These are phyloP conservation scores for Caenorhabditis panamensis DNA, from an alignment of 2,888 invertebrate genomes.

Conservation along the genomic window DNA sequence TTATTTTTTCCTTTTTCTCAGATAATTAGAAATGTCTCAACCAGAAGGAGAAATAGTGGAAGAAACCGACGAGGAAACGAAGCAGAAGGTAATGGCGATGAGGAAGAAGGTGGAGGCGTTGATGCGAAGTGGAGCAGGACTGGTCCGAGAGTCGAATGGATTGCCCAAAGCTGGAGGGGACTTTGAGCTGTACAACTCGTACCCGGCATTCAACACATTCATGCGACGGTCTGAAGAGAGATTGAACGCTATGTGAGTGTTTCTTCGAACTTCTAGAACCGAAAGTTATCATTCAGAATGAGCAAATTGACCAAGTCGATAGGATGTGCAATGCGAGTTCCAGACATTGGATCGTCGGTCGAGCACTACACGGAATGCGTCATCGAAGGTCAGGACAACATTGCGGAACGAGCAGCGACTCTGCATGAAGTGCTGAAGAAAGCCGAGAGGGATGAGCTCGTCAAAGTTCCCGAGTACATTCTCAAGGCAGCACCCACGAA, in stretches of 20 bases:
- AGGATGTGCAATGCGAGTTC: slow-evolving; percentile 65
- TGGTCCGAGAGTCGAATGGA: slow-evolving; percentile 64
- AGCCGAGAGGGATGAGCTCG: slow-evolving; percentile 61
- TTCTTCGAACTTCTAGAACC: slow-evolving; percentile 6
- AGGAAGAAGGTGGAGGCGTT: slow-evolving; percentile 46
- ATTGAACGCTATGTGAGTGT: slow-evolving; percentile 64
- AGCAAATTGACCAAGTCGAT: slow-evolving; percentile 58
- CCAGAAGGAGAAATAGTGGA: slow-evolving; percentile 4
- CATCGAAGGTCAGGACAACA: slow-evolving; percentile 72
- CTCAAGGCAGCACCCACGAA: slow-evolving; percentile 69
- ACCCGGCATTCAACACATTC: slow-evolving; percentile 72
- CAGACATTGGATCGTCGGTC: slow-evolving; percentile 50
- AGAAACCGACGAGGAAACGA: slow-evolving; percentile 1
- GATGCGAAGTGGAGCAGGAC: slow-evolving; percentile 47
- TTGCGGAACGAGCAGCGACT: slow-evolving; percentile 73
- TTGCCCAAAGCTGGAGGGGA: slow-evolving; percentile 71
- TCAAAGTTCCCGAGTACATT: slow-evolving; percentile 68
- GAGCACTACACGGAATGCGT: slow-evolving; percentile 69
- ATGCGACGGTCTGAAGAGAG: slow-evolving; percentile 66
- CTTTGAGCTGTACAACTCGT: slow-evolving; percentile 76
- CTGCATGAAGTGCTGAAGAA: slow-evolving; percentile 68
- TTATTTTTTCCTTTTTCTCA: neutral
- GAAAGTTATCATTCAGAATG: too few relatives aligned
- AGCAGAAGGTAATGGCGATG: slow-evolving; percentile 1
- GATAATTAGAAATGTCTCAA: slow-evolving; percentile 30